Conservation (phyloP, 2,113 vertebrate species). For the Phaethon lepturus region DNA sequence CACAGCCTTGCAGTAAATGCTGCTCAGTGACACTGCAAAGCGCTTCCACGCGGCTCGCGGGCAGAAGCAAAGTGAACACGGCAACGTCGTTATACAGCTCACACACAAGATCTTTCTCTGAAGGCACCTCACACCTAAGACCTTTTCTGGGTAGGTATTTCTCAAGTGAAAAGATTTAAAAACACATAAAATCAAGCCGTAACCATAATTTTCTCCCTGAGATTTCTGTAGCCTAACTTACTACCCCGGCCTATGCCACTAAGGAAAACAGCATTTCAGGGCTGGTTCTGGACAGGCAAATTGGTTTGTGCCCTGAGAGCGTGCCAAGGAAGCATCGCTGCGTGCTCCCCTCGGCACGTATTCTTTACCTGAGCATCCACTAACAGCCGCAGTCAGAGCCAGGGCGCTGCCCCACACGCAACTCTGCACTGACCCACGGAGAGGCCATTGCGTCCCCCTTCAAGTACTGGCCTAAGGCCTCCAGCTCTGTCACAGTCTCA, state of each 20-base stretch:
- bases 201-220: not conserved
- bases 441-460: too few species aligned
- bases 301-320: not conserved
- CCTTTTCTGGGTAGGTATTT: not conserved
- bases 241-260: not conserved
- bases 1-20: not conserved
- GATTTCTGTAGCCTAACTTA: not conserved
- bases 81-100: not conserved
- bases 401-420: not conserved
- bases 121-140: not conserved
- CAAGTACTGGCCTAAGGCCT: not conserved
- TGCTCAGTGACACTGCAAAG: not conserved
- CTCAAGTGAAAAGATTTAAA: not conserved
- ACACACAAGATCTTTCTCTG: not conserved
- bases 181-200: not conserved
- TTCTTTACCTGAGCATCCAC: not conserved
- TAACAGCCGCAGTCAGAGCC: not conserved
- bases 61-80: not conserved
- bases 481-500: not conserved
- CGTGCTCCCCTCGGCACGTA: accelerated
- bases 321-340: not conserved
- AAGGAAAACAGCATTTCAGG: not conserved
- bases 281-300: not conserved
- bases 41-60: accelerated
- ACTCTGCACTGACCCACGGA: accelerated